Evolutionary conservation across 2,888 invertebrate species (phyloP).

Genomic region (Sipha maydis): DNA sequence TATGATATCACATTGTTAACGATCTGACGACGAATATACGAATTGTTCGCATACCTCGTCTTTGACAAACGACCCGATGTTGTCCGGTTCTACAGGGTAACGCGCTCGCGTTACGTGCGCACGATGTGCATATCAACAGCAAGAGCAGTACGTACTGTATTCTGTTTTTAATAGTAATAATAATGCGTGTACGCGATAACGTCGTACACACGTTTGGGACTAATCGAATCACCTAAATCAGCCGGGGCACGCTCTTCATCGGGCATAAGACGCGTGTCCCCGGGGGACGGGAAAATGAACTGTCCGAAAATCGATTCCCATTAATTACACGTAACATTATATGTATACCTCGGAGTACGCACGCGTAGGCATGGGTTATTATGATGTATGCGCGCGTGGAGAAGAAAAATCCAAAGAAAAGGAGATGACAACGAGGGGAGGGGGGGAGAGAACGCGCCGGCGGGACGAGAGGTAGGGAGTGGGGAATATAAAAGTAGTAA

Average conservation of each 20-base stretch:
- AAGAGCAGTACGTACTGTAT: too few species aligned
- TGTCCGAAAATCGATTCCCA: conserved; percentile 52
- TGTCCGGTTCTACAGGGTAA: too few species aligned
- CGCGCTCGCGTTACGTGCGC: too few species aligned
- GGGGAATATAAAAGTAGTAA: background rate
- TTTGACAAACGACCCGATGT: too few species aligned
- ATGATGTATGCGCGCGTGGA: background rate
- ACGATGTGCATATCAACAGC: too few species aligned
- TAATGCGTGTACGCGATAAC: background rate
- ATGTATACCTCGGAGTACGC: background rate
- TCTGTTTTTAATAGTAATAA: too few species aligned
- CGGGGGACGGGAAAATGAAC: conserved; percentile 56
- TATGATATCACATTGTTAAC: too few species aligned
- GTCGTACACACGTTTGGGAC: background rate
- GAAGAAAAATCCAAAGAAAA: background rate
- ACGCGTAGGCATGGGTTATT: background rate
- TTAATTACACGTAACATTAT: conserved; percentile 13
- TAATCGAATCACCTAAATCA: conserved; percentile 61
- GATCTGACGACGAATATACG: too few species aligned
- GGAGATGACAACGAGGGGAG: background rate
- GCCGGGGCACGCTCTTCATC: conserved; percentile 37
- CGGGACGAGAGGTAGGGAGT: background rate
- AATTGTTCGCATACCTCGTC: too few species aligned
- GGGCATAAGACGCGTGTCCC: background rate
- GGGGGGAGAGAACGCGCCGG: background rate